A percentile compares a stretch with the other conserved stretches of the same genome.
Evolutionary conservation across 2,113 vertebrate species (phyloP).

Genomic region (Python bivittatus): DNA sequence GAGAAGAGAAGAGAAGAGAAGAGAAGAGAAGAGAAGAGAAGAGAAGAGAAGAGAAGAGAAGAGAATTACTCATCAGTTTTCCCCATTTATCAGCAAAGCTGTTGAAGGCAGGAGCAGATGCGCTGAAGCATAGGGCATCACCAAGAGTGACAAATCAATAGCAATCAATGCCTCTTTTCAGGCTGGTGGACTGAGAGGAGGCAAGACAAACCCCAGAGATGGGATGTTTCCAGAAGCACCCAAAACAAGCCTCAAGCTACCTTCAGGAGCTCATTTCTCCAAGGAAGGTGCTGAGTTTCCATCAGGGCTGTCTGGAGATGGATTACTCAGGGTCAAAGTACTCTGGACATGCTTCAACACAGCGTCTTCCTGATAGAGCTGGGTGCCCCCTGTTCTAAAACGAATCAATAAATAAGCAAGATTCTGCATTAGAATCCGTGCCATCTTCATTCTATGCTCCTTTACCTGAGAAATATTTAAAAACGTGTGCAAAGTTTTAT

Average conservation of each 20-base stretch:
- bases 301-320: not conserved
- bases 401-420: too few relatives aligned
- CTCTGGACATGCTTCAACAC: too few relatives aligned
- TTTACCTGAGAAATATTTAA: too few relatives aligned
- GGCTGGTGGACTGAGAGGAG: not conserved
- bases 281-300: not conserved
- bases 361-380: too few relatives aligned
- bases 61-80: not conserved
- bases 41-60: too few relatives aligned
- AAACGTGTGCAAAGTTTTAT: too few relatives aligned
- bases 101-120: not conserved
- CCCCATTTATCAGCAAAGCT: constrained; percentile 2
- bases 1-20: too few relatives aligned
- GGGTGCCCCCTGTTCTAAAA: too few relatives aligned
- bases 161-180: constrained; percentile 1
- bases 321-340: too few relatives aligned
- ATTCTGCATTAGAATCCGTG: too few relatives aligned
- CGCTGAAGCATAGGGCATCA: not conserved
- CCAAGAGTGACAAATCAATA: constrained; percentile 7
- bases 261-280: not conserved
- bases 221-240: not conserved
- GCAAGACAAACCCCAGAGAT: not conserved
- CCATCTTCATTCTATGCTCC: too few relatives aligned
- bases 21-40: too few relatives aligned
- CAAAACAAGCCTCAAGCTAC: not conserved